These are phyloP conservation scores for Pocota personata DNA, from an alignment of 2,888 invertebrate species.

Conservation along the genomic window DNA sequence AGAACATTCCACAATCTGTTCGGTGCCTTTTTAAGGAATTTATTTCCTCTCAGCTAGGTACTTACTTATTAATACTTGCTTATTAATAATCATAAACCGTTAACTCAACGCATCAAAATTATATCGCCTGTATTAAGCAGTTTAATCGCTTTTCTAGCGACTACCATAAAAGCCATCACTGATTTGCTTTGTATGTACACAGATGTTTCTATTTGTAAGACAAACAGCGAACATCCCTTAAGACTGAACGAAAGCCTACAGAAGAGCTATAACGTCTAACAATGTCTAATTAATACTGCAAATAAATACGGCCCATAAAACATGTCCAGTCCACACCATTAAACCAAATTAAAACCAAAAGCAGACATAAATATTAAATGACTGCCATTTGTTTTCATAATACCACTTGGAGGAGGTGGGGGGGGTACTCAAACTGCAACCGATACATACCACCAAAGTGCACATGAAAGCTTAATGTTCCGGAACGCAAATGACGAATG, in stretches of 20 bases:
- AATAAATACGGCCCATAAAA: slow-evolving; percentile 61
- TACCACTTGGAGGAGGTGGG: not conserved
- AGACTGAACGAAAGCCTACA: not conserved
- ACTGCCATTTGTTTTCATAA: not conserved
- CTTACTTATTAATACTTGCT: no score
- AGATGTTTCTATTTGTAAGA: not conserved
- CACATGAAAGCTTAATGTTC: slow-evolving; percentile 64
- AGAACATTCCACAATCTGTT: no score
- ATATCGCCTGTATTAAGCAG: not conserved
- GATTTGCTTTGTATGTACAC: not conserved
- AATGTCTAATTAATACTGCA: slow-evolving; percentile 47
- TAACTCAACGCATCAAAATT: not conserved
- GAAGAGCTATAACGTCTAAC: not conserved
- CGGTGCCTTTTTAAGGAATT: no score
- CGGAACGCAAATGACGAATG: slow-evolving; percentile 65
- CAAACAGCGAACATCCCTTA: not conserved
- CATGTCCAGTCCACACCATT: slow-evolving; percentile 62
- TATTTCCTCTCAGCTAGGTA: no score
- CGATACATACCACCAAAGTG: slow-evolving; percentile 48
- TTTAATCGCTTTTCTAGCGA: not conserved
- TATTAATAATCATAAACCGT: not conserved
- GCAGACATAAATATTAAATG: slow-evolving; percentile 49
- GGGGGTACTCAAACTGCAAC: not conserved
- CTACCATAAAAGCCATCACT: not conserved
- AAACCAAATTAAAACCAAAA: slow-evolving; percentile 45